A percentile compares a stretch with the other conserved stretches of the same genome.
Evolutionary conservation across 2,113 vertebrate genomes (phyloP).

Genomic region (Nothocercus julius): DNA sequence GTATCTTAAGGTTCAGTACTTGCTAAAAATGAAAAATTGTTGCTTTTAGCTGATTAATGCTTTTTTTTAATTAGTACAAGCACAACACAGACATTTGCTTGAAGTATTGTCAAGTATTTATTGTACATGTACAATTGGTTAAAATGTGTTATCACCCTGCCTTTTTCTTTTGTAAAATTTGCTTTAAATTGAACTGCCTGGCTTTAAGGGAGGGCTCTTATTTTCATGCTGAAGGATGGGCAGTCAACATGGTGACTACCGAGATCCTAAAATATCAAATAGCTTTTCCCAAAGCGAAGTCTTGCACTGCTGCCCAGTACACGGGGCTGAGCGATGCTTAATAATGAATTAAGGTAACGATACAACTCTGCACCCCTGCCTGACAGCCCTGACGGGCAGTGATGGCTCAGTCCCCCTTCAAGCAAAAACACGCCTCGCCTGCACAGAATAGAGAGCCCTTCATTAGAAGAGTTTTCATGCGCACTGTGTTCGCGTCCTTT

Average conservation of each 20-base stretch:
- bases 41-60: background rate
- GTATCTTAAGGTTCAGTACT: background rate
- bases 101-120: background rate
- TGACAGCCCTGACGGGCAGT: accelerated
- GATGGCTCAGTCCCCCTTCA: background rate
- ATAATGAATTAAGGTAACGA: background rate
- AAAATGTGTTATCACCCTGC: background rate
- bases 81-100: background rate
- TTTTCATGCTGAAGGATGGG: background rate
- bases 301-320: background rate
- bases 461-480: background rate
- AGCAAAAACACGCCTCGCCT: background rate
- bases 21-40: background rate
- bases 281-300: background rate
- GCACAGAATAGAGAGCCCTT: background rate
- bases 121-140: background rate
- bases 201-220: background rate
- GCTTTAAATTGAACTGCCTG: background rate
- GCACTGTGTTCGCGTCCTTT: background rate
- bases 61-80: background rate
- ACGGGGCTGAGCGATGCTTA: background rate
- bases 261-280: background rate
- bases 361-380: background rate
- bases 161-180: background rate
- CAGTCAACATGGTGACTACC: accelerated